Evolutionary conservation across 2,888 invertebrate species (phyloP).

Genomic region (Tholera decimalis): DNA sequence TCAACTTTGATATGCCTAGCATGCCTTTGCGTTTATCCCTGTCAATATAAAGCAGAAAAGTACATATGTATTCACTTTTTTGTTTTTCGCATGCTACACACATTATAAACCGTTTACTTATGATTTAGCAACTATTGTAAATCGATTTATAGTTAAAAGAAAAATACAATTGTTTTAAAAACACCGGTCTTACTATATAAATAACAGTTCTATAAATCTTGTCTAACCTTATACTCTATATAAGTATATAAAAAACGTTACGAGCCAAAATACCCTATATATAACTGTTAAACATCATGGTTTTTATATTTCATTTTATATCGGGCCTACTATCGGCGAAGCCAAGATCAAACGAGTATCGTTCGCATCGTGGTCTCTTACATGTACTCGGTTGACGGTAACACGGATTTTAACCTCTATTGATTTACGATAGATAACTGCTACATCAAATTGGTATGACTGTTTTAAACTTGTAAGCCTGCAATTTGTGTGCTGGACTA

Average conservation of each 20-base stretch:
- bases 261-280: slow-evolving; percentile 46
- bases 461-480: neutral
- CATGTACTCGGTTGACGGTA: neutral
- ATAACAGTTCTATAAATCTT: slow-evolving; percentile 49
- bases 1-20: slow-evolving; percentile 47
- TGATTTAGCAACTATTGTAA: slow-evolving; percentile 31
- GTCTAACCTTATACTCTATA: slow-evolving; percentile 42
- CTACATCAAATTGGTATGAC: slow-evolving; percentile 13
- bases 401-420: no score
- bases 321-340: neutral
- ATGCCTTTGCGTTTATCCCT: slow-evolving; percentile 16
- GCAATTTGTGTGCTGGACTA: slow-evolving; percentile 5
- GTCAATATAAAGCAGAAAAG: slow-evolving; percentile 20
- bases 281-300: slow-evolving; percentile 36
- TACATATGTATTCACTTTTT: slow-evolving; percentile 6
- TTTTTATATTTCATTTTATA: neutral
- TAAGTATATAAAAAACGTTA: slow-evolving; percentile 44
- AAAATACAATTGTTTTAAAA: slow-evolving; percentile 32
- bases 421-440: slow-evolving; percentile 28
- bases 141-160: slow-evolving; percentile 29
- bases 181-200: slow-evolving; percentile 32
- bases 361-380: neutral
- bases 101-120: slow-evolving; percentile 17
- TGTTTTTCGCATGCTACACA: slow-evolving; percentile 6
- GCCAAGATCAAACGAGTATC: neutral